A percentile compares a stretch with the other conserved stretches of the same genome.
Conservation (phyloP, 2,797 vertebrate genomes). For the Gymnopithys bicolor region DNA sequence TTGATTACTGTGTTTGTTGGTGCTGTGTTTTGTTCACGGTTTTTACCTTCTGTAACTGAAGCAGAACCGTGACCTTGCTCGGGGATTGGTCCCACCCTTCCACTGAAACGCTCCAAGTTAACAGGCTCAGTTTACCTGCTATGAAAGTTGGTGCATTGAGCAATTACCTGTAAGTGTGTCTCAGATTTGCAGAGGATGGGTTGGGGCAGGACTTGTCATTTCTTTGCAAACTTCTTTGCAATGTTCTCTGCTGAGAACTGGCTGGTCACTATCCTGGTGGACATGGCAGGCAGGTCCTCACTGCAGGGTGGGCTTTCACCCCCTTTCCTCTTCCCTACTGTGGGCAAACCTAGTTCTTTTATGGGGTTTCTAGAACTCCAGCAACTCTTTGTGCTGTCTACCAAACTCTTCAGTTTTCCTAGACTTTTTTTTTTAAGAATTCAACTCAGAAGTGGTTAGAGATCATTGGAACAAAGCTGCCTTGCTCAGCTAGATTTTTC, state of each 20-base stretch:
- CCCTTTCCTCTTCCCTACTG: neutral
- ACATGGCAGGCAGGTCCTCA: neutral
- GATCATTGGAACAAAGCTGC: neutral
- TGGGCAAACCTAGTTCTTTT: neutral
- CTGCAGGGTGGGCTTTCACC: neutral
- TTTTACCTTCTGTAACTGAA: neutral
- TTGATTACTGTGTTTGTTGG: constrained; percentile 29
- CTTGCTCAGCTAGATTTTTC: neutral
- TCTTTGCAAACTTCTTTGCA: neutral
- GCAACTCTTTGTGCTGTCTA: neutral
- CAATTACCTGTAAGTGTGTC: neutral
- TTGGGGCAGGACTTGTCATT: neutral
- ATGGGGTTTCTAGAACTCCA: neutral
- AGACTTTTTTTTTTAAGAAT: neutral
- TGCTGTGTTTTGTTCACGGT: constrained; percentile 16
- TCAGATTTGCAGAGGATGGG: neutral
- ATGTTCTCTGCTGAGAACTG: neutral
- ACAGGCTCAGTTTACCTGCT: neutral
- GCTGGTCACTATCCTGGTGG: neutral
- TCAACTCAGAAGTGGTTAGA: neutral
- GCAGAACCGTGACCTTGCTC: neutral
- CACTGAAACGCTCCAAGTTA: neutral
- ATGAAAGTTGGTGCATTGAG: neutral
- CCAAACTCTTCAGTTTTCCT: neutral
- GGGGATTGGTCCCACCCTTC: neutral